Evolutionary conservation across 2,797 vertebrate genomes (phyloP).

Genomic region (Peromyscus melanophrys): DNA sequence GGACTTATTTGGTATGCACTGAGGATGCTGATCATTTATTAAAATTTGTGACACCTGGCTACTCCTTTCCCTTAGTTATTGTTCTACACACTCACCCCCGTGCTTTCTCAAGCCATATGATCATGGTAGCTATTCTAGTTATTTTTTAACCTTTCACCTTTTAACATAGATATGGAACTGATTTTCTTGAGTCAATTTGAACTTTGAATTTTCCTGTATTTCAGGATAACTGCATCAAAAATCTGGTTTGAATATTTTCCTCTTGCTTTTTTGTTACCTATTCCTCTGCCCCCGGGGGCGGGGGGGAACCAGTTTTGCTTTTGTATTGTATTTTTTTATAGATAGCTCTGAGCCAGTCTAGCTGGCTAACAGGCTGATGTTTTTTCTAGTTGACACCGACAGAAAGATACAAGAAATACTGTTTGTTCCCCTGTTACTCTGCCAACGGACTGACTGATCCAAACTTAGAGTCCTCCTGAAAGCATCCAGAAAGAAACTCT

Average conservation of each 20-base stretch:
- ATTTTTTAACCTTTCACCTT: background rate
- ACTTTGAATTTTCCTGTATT: background rate
- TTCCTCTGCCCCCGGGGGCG: fast-evolving
- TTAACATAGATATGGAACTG: background rate
- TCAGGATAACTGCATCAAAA: constrained; percentile 22
- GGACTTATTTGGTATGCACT: constrained; percentile 26
- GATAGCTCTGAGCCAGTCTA: background rate
- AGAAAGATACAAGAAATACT: constrained; percentile 7
- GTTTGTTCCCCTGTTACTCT: background rate
- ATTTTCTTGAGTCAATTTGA: background rate
- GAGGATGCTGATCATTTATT: constrained; percentile 39
- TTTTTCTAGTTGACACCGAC: background rate
- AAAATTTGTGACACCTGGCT: constrained; percentile 63
- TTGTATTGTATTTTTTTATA: background rate
- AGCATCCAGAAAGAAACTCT: background rate
- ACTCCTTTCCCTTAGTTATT: background rate
- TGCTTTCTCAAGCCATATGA: background rate
- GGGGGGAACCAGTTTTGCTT: background rate
- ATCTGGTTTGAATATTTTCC: constrained; percentile 15
- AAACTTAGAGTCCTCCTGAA: background rate
- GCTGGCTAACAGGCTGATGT: background rate
- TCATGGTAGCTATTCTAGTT: background rate
- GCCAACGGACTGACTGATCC: background rate
- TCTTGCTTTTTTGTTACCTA: background rate
- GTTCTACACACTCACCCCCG: background rate